These are phyloP conservation scores for Lacerta agilis DNA, from an alignment of 2,797 vertebrate genomes.

Conservation along the genomic window DNA sequence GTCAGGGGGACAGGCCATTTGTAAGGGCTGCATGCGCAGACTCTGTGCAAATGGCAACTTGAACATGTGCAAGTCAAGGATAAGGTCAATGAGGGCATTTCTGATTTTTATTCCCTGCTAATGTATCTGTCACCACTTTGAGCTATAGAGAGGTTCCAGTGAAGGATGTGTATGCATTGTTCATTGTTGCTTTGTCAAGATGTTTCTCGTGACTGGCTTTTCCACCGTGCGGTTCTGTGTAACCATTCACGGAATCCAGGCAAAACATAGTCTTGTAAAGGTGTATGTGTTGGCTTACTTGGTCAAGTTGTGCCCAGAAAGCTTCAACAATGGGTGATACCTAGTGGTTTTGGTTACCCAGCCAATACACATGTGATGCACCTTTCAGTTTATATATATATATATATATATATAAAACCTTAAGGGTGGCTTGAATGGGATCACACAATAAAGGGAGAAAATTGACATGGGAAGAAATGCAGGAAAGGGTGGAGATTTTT, in stretches of 20 bases:
- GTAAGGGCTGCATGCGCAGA: neutral
- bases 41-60: neutral
- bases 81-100: neutral
- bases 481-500: no score
- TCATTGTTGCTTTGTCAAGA: neutral
- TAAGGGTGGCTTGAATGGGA: neutral
- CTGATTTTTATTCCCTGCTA: neutral
- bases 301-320: no score
- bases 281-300: neutral
- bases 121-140: neutral
- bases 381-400: no score
- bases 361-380: neutral
- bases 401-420: no score
- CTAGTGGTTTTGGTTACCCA: neutral
- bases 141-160: neutral
- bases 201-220: neutral
- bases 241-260: neutral
- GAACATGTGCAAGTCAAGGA: neutral
- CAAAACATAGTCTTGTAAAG: neutral
- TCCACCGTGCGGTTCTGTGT: neutral
- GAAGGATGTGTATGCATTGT: neutral
- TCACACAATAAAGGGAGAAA: neutral
- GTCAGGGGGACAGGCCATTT: neutral
- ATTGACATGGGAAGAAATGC: neutral
- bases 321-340: neutral